Evolutionary conservation across 2,797 vertebrate species (phyloP).

Genomic region (Spea hammondii): DNA sequence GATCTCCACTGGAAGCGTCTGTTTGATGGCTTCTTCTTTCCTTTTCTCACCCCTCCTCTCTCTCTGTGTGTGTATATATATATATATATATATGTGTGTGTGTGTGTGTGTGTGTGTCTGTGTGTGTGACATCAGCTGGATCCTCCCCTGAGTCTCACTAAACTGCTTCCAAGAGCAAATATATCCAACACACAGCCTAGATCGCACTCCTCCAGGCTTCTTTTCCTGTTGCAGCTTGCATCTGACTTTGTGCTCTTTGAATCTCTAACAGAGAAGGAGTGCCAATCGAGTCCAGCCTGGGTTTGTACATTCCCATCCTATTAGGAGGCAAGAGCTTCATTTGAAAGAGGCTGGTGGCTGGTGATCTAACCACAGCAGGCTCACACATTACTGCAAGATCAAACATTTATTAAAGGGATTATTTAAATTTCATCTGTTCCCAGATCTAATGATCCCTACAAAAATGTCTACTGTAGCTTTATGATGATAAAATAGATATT

Average conservation of each 20-base stretch:
- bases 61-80: background rate
- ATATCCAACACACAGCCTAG: background rate
- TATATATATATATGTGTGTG: no score
- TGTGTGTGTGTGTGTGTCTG: background rate
- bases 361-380: background rate
- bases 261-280: conserved; percentile 6
- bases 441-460: no score
- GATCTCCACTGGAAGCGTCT: conserved; percentile 7
- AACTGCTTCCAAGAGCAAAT: conserved; percentile 24
- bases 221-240: conserved; percentile 10
- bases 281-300: background rate
- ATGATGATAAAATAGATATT: no score
- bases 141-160: conserved; percentile 31
- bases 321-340: background rate
- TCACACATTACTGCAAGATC: background rate
- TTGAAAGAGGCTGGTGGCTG: background rate
- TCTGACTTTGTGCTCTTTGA: background rate
- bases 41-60: conserved; percentile 38
- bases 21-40: conserved; percentile 30
- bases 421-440: background rate
- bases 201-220: conserved; percentile 17
- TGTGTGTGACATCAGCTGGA: conserved; percentile 38
- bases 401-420: background rate
- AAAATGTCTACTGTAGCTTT: no score
- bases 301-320: background rate